Conservation (phyloP, 2,888 invertebrate genomes). For the Eupithecia subfuscata region DNA sequence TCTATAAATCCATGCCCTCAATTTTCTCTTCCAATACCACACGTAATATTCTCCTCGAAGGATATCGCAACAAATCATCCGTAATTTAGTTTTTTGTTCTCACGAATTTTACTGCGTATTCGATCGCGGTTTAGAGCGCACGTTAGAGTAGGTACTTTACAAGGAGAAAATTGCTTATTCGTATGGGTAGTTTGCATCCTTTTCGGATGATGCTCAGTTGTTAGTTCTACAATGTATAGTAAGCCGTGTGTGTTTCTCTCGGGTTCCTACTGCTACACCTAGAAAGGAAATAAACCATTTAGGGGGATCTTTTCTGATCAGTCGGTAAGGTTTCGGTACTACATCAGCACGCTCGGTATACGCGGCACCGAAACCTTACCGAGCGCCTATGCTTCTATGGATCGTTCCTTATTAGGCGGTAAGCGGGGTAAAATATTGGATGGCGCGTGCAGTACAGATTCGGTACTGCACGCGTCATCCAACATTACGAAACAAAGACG, state of each 20-base stretch:
- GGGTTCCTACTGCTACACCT: not conserved
- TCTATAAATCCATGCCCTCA: conserved; percentile 15
- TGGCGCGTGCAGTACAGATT: too few species aligned
- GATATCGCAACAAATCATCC: conserved; percentile 79
- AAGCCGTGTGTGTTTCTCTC: not conserved
- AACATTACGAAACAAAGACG: too few species aligned
- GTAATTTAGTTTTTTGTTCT: conserved; percentile 79
- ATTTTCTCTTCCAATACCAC: conserved; percentile 42
- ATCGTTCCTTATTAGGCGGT: too few species aligned
- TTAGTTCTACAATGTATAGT: conserved; percentile 4
- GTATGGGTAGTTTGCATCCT: conserved; percentile 50
- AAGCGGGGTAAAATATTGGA: too few species aligned
- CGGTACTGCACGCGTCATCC: too few species aligned
- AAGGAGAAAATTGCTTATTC: conserved; percentile 69
- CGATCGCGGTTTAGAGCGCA: conserved; percentile 69
- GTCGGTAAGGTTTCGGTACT: too few species aligned
- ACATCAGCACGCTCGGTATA: too few species aligned
- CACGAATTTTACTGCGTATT: conserved; percentile 69
- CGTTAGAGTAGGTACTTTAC: conserved; percentile 58
- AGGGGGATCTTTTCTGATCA: not conserved
- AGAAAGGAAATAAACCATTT: not conserved
- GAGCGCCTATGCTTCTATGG: too few species aligned
- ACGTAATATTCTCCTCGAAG: conserved; percentile 75
- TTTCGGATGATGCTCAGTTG: conserved; percentile 20
- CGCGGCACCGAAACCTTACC: too few species aligned